Conservation (phyloP, 2,888 invertebrate genomes). For the Drosophila macrospina region DNA sequence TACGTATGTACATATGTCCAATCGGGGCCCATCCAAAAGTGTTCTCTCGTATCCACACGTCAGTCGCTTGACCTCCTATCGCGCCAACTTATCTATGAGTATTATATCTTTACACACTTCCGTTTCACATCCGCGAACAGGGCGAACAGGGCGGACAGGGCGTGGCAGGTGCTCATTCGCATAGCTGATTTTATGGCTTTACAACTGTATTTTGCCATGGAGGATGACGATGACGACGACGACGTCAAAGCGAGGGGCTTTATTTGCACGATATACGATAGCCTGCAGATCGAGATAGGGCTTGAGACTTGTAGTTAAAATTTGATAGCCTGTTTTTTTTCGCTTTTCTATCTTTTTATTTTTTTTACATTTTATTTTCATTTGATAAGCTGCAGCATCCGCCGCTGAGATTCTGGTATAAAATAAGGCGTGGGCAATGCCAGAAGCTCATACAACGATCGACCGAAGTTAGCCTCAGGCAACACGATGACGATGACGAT, state of each 20-base stretch:
- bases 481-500: conserved; percentile 69
- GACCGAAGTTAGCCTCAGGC: conserved; percentile 78
- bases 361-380: background rate
- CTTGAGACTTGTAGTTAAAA: conserved; percentile 29
- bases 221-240: conserved; percentile 48
- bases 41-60: background rate
- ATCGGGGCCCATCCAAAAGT: conserved; percentile 11
- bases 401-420: conserved; percentile 54
- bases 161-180: conserved; percentile 33
- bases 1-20: conserved; percentile 8
- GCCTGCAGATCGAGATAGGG: conserved; percentile 50
- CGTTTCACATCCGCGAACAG: conserved; percentile 70
- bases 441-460: conserved; percentile 74
- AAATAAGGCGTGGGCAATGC: conserved; percentile 42
- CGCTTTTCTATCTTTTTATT: background rate
- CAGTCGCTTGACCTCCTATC: conserved; percentile 43
- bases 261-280: conserved; percentile 64
- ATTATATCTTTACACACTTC: conserved; percentile 77
- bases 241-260: conserved; percentile 29
- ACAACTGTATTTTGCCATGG: conserved; percentile 69
- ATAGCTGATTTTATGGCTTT: conserved; percentile 64
- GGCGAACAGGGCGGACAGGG: conserved; percentile 21
- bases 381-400: conserved; percentile 73
- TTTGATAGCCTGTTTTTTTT: background rate
- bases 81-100: conserved; percentile 13